Conservation (phyloP, 35 echinoderm and acorn worm genomes). For the Strongylocentrotus purpuratus region DNA sequence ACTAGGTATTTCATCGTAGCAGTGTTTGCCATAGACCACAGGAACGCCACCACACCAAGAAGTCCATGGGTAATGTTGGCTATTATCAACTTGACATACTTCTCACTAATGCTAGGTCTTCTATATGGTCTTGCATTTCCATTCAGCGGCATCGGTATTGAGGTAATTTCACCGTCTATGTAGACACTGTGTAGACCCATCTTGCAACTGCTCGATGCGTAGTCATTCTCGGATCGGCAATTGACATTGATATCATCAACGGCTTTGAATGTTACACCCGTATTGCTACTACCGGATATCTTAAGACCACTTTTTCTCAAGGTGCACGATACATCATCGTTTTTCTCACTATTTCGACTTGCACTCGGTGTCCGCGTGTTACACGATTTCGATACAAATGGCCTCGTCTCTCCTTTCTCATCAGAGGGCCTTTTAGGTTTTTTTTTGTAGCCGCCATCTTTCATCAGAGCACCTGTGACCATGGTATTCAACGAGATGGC, state of each 20-base stretch:
- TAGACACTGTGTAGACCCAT: background rate
- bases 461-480: slow-evolving; percentile 43
- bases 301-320: background rate
- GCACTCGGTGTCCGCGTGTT: background rate
- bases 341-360: background rate
- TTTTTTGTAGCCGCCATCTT: background rate
- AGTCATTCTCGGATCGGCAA: background rate
- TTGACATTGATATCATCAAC: background rate
- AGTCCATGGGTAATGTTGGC: slow-evolving; percentile 34
- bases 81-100: background rate
- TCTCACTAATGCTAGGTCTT: background rate
- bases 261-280: background rate
- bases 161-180: background rate
- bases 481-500: slow-evolving; percentile 32
- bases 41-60: background rate
- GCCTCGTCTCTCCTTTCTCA: background rate
- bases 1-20: slow-evolving; percentile 37
- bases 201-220: background rate
- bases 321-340: background rate
- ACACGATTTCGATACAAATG: background rate
- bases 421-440: background rate
- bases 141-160: background rate
- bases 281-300: background rate
- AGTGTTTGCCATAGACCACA: slow-evolving; percentile 36
- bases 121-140: background rate